phyloP scores from a whole-genome alignment of 1,140 invertebrate genomes.

The Stratiolaelaps scimitus region DNA sequence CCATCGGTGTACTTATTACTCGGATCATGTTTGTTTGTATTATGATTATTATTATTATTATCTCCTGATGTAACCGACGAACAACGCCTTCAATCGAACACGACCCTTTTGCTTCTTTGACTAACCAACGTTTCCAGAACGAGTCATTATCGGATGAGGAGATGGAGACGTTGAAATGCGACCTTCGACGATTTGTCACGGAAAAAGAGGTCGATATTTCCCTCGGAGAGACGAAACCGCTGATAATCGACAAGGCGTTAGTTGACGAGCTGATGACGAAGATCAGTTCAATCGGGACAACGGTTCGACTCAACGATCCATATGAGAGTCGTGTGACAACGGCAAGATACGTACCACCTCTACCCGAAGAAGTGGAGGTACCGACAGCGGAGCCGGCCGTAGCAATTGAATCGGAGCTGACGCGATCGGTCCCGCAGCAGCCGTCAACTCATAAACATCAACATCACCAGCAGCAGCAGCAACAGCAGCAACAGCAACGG shows the following conservation, averaged over 20 bases:
- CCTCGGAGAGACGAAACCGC: conserved; percentile 1
- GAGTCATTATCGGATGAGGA: background rate
- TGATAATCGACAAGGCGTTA: background rate
- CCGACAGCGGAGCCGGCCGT: background rate
- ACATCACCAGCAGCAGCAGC: too few relatives aligned
- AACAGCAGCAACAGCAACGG: too few relatives aligned
- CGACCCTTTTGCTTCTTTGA: too few relatives aligned
- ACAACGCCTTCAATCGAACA: too few relatives aligned
- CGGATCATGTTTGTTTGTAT: too few relatives aligned
- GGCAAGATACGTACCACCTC: conserved; percentile 2
- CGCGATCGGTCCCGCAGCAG: background rate
- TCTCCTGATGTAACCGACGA: too few relatives aligned
- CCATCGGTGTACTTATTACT: too few relatives aligned
- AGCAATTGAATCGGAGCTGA: background rate
- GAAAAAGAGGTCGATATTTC: conserved; percentile 23
- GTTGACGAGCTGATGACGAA: background rate
- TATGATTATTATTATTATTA: too few relatives aligned
- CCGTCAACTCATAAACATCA: background rate
- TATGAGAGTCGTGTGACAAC: conserved; percentile 1
- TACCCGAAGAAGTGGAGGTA: background rate
- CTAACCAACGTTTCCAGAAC: conserved; percentile 5
- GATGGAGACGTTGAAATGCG: conserved; percentile 11
- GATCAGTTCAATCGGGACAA: background rate
- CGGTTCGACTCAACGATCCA: background rate
- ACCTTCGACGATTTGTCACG: background rate